phyloP scores from a whole-genome alignment of 2,113 vertebrate genomes.

The Bubo scandiacus region DNA sequence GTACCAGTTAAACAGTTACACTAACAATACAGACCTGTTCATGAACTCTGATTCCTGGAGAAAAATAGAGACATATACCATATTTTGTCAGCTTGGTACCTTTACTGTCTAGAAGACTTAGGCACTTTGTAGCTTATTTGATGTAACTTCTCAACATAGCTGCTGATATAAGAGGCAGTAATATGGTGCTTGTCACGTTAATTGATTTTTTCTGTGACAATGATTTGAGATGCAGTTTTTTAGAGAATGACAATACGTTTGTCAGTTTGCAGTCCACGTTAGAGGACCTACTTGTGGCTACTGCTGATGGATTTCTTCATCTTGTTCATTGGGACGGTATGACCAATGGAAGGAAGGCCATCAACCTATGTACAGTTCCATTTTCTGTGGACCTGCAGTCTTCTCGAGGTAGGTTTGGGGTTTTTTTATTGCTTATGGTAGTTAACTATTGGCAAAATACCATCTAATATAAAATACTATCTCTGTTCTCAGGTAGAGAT shows the following conservation, averaged over 20 bases:
- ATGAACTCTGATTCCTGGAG: neutral
- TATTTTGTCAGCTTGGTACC: neutral
- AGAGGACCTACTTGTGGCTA: constrained; percentile 92
- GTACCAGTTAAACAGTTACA: neutral
- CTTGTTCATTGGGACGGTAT: constrained; percentile 95
- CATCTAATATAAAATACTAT: neutral
- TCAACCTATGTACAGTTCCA: constrained; percentile 91
- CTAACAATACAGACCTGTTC: neutral
- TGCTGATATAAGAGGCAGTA: neutral
- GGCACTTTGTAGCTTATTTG: neutral
- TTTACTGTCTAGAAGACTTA: neutral
- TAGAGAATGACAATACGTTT: neutral
- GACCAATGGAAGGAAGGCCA: constrained; percentile 91
- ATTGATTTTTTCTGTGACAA: neutral
- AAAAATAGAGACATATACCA: accelerated
- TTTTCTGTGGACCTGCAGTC: constrained; percentile 97
- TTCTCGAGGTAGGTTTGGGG: constrained; percentile 83
- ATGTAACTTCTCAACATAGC: neutral
- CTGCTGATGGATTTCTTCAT: constrained; percentile 92
- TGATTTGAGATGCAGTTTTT: neutral
- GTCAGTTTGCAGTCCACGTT: constrained; percentile 90
- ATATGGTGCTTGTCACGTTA: neutral
- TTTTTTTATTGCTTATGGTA: neutral
- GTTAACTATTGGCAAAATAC: neutral
- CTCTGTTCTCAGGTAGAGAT: neutral